These are phyloP conservation scores for Ariopsis seemanni DNA, from an alignment of 2,113 vertebrate genomes.

Conservation along the genomic window DNA sequence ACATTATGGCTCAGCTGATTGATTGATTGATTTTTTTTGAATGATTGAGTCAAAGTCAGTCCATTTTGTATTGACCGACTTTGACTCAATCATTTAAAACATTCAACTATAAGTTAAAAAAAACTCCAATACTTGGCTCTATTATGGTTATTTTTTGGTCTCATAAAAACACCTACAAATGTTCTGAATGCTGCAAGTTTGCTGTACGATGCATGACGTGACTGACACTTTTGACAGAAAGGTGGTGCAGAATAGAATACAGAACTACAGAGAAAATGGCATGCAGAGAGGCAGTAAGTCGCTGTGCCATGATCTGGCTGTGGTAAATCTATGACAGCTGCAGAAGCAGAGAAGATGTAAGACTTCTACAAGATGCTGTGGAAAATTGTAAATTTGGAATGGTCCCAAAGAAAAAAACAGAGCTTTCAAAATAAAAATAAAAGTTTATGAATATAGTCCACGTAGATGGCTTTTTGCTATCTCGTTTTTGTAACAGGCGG, in stretches of 20 bases:
- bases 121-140: background rate
- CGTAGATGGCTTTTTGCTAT: background rate
- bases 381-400: background rate
- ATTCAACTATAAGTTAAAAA: background rate
- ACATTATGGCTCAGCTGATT: background rate
- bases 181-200: background rate
- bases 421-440: background rate
- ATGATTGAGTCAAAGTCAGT: background rate
- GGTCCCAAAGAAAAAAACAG: background rate
- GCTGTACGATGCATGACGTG: background rate
- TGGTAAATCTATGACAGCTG: background rate
- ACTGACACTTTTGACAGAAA: slow-evolving; percentile 13
- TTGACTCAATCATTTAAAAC: background rate
- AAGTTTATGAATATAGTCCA: background rate
- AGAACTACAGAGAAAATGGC: background rate
- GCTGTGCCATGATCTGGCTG: background rate
- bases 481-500: too few relatives aligned
- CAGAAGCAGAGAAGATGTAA: background rate
- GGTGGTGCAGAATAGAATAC: background rate
- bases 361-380: background rate
- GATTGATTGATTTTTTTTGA: background rate
- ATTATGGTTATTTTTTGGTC: background rate
- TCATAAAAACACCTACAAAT: background rate
- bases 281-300: too few relatives aligned
- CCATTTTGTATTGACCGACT: background rate